Evolutionary conservation across 2,888 invertebrate genomes (phyloP), one percentile per base, ranked within the genome.

Genomic region (Aradus depressus): DNA sequence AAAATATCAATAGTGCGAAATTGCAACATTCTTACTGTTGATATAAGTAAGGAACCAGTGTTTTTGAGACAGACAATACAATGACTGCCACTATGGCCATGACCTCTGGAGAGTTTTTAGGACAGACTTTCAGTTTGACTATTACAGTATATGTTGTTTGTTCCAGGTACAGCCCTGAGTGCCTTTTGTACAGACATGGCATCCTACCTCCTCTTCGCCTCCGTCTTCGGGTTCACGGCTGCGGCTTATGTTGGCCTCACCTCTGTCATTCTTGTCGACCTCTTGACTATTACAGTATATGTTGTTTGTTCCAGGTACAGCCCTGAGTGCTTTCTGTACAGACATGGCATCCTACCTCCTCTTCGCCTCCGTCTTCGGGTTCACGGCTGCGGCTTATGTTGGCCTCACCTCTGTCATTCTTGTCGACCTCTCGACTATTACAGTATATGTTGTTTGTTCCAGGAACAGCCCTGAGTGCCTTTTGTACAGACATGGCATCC

Each of bases 201-300:
- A 63, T 73, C 82, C 6, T 75, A 95, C 62, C 78, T 81, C 18
- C 62, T 84, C 49, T 96, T 90, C 68, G 80, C 86, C 21, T 73
- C 76, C 28, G 73, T 81, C 8, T 95, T 86, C 66, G 95, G 95
- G 45, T 86, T 90, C 64, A 86, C 89, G 16, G 88, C 90, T 62
- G 92, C 95, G 59, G 93, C 93, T 52, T 96, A 95, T 67, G 93
- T 95, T 42, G 92, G 93, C n/a, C 74, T 96, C 45, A 95, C 95
- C 2, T 93, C 93, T 19, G 93, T 95, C 48, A 89, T 95, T 58
- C 75, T 95, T 53, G 95, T 95, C 22, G 95, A 96, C 69, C 75
- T 96, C 35, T 72, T 96, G n/a, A n/a, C n/a, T n/a, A n/a, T n/a
- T n/a, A n/a, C n/a, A n/a, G n/a, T n/a, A n/a, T n/a, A n/a, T n/a